These are phyloP conservation scores for Andricus quercusramuli DNA, from an alignment of 2,888 invertebrate genomes.

Conservation along the genomic window DNA sequence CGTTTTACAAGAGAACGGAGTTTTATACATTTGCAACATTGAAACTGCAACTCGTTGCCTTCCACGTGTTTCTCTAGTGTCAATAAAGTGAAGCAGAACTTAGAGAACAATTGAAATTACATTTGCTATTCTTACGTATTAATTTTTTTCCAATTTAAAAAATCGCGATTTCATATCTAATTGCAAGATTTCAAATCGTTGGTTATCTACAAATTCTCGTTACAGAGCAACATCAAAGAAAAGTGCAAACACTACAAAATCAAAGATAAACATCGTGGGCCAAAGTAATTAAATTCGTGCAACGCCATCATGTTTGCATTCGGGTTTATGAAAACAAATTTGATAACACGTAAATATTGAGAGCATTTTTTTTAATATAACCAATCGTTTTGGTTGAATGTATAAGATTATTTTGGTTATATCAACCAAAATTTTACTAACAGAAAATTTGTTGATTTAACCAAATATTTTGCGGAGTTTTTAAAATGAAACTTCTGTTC, in stretches of 20 bases:
- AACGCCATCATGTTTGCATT: constrained; percentile 19
- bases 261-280: constrained; percentile 6
- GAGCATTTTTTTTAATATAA: neutral
- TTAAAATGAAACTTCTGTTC: neutral
- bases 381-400: no score
- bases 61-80: neutral
- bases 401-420: no score
- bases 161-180: neutral
- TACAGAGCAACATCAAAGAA: constrained; percentile 1
- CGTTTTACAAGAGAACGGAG: no score
- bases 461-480: neutral
- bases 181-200: neutral
- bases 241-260: constrained; percentile 28
- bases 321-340: constrained; percentile 1
- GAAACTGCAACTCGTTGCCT: neutral
- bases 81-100: neutral
- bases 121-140: neutral
- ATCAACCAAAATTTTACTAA: no score
- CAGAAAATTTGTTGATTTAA: neutral
- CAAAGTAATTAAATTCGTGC: constrained; percentile 22
- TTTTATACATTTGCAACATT: neutral
- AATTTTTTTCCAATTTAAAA: neutral
- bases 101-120: neutral
- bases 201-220: neutral
- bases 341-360: neutral